Conservation (phyloP, 2,888 invertebrate species). For the Drosophila mimica region DNA sequence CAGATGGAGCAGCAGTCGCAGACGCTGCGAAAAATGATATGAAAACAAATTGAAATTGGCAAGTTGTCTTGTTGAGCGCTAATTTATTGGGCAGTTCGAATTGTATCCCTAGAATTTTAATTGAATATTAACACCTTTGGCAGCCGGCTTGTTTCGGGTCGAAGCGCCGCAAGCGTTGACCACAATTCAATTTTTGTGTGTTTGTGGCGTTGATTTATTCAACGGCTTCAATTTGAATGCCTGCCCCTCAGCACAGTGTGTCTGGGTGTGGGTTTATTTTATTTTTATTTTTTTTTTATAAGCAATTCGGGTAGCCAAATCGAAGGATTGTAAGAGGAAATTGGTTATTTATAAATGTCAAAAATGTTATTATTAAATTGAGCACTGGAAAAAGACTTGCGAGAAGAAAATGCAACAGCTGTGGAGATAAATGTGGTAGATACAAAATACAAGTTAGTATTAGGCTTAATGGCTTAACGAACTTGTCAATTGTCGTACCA, state of each 20-base stretch:
- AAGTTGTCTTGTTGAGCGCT: conserved; percentile 81
- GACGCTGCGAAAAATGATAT: conserved; percentile 65
- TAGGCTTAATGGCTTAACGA: not conserved
- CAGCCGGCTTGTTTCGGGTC: conserved; percentile 41
- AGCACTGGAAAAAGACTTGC: conserved; percentile 25
- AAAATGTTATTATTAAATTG: conserved; percentile 51
- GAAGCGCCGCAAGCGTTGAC: conserved; percentile 71
- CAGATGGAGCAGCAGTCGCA: conserved; percentile 4
- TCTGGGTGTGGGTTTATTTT: conserved; percentile 67
- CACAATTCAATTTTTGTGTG: conserved; percentile 82
- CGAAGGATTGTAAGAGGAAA: conserved; percentile 59
- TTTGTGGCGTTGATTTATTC: conserved; percentile 83
- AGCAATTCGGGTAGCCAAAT: conserved; percentile 61
- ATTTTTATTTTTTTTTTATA: not conserved
- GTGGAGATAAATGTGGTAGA: not conserved
- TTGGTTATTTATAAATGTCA: conserved; percentile 80
- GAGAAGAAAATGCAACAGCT: not conserved
- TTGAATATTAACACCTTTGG: conserved; percentile 85
- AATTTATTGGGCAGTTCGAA: conserved; percentile 80
- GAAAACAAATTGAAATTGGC: conserved; percentile 83
- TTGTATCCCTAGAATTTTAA: conserved; percentile 82
- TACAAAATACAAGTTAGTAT: not conserved
- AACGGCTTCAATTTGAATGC: conserved; percentile 52
- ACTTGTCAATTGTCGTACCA: not conserved
- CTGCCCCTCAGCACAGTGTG: conserved; percentile 10